Evolutionary conservation across 1,140 invertebrate species (phyloP).

Genomic region (Drosophila leontia): DNA sequence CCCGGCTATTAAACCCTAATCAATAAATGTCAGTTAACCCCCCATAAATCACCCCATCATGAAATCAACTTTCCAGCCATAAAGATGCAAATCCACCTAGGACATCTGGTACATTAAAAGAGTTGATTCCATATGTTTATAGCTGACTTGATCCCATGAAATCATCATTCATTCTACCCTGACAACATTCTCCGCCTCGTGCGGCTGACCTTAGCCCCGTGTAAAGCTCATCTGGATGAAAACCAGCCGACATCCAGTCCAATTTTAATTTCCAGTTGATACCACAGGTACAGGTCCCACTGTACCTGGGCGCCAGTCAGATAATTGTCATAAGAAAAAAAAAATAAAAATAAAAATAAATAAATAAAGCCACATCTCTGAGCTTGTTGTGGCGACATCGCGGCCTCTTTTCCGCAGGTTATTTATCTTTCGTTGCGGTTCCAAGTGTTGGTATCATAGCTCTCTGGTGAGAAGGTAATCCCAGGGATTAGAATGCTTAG

Average conservation of each 20-base stretch:
- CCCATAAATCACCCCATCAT: neutral
- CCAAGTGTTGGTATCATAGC: neutral
- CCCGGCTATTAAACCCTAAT: neutral
- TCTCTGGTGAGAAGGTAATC: neutral
- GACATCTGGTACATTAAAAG: slow-evolving; percentile 25
- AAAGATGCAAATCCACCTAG: slow-evolving; percentile 22
- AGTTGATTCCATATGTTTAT: neutral
- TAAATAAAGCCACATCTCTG: slow-evolving; percentile 13
- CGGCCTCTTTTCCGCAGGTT: slow-evolving; percentile 45
- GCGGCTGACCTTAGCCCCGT: slow-evolving; percentile 23
- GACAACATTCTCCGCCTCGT: slow-evolving; percentile 28
- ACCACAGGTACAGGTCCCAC: slow-evolving; percentile 14
- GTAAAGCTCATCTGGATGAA: slow-evolving; percentile 8
- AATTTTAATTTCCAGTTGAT: neutral
- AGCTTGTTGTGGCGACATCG: slow-evolving; percentile 47
- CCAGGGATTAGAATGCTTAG: neutral
- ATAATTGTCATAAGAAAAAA: slow-evolving; percentile 21
- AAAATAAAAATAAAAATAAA: too few species aligned
- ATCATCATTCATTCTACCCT: slow-evolving; percentile 18
- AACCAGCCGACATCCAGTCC: slow-evolving; percentile 8
- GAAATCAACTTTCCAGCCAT: slow-evolving; percentile 27
- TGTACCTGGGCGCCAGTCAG: slow-evolving; percentile 33
- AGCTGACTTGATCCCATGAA: neutral
- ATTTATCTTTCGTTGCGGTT: slow-evolving; percentile 29
- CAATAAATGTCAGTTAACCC: neutral